Percentiles rank a stretch among this genome's conserved stretches.
These are phyloP conservation scores for Sepioteuthis lessoniana DNA, from an alignment of 2,888 invertebrate genomes.

Conservation along the genomic window DNA sequence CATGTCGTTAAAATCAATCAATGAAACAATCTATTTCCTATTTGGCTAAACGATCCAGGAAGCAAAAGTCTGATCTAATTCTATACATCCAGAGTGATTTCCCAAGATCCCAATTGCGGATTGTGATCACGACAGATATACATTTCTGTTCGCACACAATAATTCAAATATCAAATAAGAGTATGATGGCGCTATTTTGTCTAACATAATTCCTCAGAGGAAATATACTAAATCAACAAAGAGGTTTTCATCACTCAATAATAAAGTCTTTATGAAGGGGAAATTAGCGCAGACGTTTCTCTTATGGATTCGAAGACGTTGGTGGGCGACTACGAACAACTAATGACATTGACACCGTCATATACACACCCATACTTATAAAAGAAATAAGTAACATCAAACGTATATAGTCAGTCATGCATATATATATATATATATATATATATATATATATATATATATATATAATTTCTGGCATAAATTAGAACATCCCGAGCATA, in stretches of 20 bases:
- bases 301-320: neutral
- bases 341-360: neutral
- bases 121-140: neutral
- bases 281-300: neutral
- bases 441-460: constrained; percentile 2
- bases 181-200: constrained; percentile 5
- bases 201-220: neutral
- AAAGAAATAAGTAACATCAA: neutral
- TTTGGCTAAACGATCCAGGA: no score
- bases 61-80: no score
- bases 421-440: neutral
- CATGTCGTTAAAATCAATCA: no score
- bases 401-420: no score
- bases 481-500: no score
- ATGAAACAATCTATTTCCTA: no score
- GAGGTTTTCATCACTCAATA: neutral
- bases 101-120: neutral
- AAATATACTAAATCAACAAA: neutral
- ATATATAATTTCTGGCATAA: no score
- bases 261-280: neutral
- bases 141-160: neutral
- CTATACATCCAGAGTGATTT: neutral
- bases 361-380: neutral
- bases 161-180: neutral
- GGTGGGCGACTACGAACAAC: neutral